Evolutionary conservation across 23 tunicate species (phyloP).

Genomic region (Pegea sp.): DNA sequence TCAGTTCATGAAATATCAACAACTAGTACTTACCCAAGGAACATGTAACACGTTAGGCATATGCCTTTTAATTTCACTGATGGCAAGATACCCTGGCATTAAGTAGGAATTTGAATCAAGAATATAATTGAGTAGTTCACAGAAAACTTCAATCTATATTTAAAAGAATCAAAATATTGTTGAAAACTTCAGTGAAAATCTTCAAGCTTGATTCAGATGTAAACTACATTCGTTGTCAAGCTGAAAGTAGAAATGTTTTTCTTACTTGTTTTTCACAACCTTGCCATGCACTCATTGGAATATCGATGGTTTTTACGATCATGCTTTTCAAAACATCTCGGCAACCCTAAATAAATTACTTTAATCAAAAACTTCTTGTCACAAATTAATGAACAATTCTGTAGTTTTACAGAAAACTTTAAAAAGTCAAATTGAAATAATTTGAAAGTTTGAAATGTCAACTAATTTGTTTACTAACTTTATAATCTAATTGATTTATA

Average conservation of each 20-base stretch:
- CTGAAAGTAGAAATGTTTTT: not conserved
- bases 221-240: not conserved
- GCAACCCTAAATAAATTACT: constrained; percentile 29
- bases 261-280: constrained; percentile 19
- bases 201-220: not conserved
- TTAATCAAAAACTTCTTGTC: not conserved
- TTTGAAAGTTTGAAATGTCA: not conserved
- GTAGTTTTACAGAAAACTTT: too few species aligned
- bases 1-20: not conserved
- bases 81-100: constrained; percentile 88
- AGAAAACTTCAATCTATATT: constrained; percentile 22
- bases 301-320: constrained; percentile 31
- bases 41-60: constrained; percentile 30
- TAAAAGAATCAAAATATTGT: not conserved
- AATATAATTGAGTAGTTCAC: constrained; percentile 25
- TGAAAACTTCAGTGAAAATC: not conserved
- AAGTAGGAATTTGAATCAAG: constrained; percentile 48
- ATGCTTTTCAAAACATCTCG: constrained; percentile 38
- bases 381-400: not conserved
- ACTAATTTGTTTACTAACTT: constrained; percentile 10
- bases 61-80: constrained; percentile 44
- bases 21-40: constrained; percentile 29
- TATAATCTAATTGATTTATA: constrained; percentile 59
- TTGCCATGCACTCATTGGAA: constrained; percentile 50
- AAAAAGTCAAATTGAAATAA: too few species aligned